Base-by-base conservation (phyloP, 2,113 vertebrate genomes). In the Dunckerocampus dactyliophorus region DNA sequence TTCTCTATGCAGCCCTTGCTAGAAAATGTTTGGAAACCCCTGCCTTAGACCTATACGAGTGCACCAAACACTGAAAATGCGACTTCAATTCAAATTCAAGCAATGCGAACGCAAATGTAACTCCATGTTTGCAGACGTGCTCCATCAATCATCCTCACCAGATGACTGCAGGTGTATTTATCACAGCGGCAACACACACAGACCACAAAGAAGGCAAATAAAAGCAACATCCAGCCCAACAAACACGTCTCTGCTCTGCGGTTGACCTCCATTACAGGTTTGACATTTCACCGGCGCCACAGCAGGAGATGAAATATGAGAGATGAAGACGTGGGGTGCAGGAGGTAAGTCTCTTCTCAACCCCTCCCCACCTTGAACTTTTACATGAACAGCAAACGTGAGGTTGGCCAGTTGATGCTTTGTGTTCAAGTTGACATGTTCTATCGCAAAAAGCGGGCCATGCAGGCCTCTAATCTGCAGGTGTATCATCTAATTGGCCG, bases 251-350 rank as follows among this genome's bases (percentile, higher is more conserved):
- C 47, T 70, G 52, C 48, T 50, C 61, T 39, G 46, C 63, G 63
- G 47, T 69, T 66, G 84, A 84, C 85, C 82, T 81, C 79, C 48
- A 85, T 85, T 84, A 83, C 80, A 73, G 66, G 67, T 22, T 39
- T 88, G 87, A 81, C 87, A 88, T 90, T 89, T 89, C 22, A 60
- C 71, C 84, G 80, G 34, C 46, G 62, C 59, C 66, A 24, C 51
- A 12, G 63, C 65, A 9, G 60, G 55, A 28, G 59, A 65, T 74
- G 68, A 81, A 79, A 74, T 72, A 75, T 77, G 69, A 79, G 72
- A 67, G 47, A 60, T 9, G 37, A 31, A 55, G 53, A 63, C 62
- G 5, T 0, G 22, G 48, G 48, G 24, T n/a, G 53, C 65, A 51
- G 43, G 28, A 66, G 74, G 70, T 50, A 13, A 52, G 4, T 21